Evolutionary conservation across 2,888 invertebrate species (phyloP).

Genomic region (Troides aeacus): DNA sequence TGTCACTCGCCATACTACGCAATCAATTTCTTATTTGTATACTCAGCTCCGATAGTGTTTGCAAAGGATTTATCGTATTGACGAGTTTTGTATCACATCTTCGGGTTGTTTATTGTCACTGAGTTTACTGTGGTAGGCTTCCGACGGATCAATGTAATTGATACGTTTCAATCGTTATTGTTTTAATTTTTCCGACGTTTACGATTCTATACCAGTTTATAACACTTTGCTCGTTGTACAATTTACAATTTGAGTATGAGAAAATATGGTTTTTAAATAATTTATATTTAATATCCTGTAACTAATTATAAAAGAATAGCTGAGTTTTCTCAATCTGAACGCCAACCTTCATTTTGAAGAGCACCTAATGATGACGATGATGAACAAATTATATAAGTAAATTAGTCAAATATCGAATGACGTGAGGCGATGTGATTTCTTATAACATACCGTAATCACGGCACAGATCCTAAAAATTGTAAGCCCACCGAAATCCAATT

Average conservation of each 20-base stretch:
- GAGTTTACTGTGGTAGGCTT: slow-evolving; percentile 5
- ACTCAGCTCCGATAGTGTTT: slow-evolving; percentile 66
- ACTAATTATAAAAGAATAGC: too few species aligned
- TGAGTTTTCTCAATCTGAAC: too few species aligned
- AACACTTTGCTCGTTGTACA: not conserved
- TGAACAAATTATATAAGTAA: too few species aligned
- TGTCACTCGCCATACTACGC: slow-evolving; percentile 77
- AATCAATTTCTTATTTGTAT: slow-evolving; percentile 80
- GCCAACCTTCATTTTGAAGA: too few species aligned
- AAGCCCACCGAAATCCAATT: not conserved
- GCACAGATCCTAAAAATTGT: not conserved
- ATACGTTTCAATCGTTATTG: slow-evolving; percentile 26
- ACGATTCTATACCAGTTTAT: not conserved
- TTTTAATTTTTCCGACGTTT: not conserved
- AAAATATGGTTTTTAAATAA: too few species aligned
- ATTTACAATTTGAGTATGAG: too few species aligned
- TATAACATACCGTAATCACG: not conserved
- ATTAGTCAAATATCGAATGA: too few species aligned
- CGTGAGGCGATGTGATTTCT: too few species aligned
- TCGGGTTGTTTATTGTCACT: slow-evolving; percentile 32
- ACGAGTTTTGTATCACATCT: slow-evolving; percentile 37
- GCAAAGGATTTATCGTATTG: slow-evolving; percentile 67
- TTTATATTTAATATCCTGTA: too few species aligned
- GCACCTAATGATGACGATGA: too few species aligned
- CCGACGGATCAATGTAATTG: slow-evolving; percentile 5